Evolutionary conservation across 64 coral and sea anemone species (phyloP).

Genomic region (Porites australiensis): DNA sequence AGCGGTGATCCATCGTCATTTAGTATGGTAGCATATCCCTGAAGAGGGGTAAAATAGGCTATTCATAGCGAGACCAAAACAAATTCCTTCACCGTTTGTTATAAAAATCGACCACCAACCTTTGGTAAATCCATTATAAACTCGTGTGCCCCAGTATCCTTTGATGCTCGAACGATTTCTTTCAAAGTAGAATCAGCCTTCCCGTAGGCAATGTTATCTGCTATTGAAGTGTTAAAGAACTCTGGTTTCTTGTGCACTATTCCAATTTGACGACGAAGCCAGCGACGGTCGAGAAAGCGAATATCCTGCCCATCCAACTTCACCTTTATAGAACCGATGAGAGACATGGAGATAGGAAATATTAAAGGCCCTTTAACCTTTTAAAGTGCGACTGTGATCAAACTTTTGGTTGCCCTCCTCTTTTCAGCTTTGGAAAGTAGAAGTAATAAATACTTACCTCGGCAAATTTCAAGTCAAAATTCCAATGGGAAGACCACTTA

Average conservation of each 20-base stretch:
- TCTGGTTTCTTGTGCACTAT: constrained; percentile 80
- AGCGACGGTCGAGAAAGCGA: constrained; percentile 59
- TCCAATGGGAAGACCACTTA: too few relatives aligned
- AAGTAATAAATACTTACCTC: too few relatives aligned
- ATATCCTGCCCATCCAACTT: constrained; percentile 72
- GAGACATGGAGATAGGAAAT: too few relatives aligned
- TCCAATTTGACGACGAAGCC: constrained; percentile 76
- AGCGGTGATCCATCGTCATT: constrained; percentile 69
- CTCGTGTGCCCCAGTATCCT: constrained; percentile 81
- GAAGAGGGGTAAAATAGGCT: background rate
- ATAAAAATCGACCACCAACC: constrained; percentile 15
- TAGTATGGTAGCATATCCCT: constrained; percentile 77
- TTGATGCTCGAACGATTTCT: constrained; percentile 73
- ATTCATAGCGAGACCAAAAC: background rate
- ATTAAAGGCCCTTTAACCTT: too few relatives aligned
- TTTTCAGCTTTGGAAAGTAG: too few relatives aligned
- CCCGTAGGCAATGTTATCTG: constrained; percentile 80
- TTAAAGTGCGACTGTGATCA: too few relatives aligned
- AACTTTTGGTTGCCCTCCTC: too few relatives aligned
- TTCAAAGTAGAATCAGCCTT: constrained; percentile 53
- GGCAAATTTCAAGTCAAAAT: too few relatives aligned
- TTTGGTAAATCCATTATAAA: constrained; percentile 74
- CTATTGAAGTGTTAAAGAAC: constrained; percentile 78
- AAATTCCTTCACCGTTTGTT: background rate
- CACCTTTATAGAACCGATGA: constrained; percentile 33